These are phyloP conservation scores for Meandrusa payeni DNA, from an alignment of 2,888 invertebrate genomes.

Conservation along the genomic window DNA sequence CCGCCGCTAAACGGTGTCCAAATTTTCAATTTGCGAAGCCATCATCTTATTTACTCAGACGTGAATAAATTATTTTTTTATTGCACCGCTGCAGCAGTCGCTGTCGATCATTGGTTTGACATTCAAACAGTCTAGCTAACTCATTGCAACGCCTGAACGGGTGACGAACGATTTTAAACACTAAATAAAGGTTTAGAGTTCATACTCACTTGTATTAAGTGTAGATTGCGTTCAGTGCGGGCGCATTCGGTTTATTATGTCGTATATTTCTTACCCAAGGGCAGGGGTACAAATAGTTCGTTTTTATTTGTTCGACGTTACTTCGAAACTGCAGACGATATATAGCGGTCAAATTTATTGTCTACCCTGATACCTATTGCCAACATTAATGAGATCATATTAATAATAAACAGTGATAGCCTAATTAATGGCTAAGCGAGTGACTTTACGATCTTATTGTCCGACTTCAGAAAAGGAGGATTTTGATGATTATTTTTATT, in stretches of 20 bases:
- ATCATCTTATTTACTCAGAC: conserved; percentile 72
- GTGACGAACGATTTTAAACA: conserved; percentile 36
- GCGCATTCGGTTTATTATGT: conserved; percentile 50
- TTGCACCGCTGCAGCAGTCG: conserved; percentile 66
- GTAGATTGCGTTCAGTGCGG: conserved; percentile 56
- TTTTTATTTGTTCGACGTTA: conserved; percentile 58
- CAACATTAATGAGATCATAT: too few relatives aligned
- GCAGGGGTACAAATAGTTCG: conserved; percentile 64
- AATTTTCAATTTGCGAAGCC: conserved; percentile 51
- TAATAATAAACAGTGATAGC: too few relatives aligned
- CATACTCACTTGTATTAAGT: conserved; percentile 25
- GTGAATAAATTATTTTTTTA: conserved; percentile 78
- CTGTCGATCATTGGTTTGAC: conserved; percentile 78
- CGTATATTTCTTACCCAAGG: conserved; percentile 72
- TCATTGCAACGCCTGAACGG: conserved; percentile 58
- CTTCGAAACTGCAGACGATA: conserved; percentile 42
- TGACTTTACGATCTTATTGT: too few relatives aligned
- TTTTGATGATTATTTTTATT: too few relatives aligned
- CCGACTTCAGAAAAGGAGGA: too few relatives aligned
- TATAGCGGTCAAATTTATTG: conserved; percentile 50
- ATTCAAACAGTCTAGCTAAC: conserved; percentile 77
- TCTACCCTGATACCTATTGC: too few relatives aligned
- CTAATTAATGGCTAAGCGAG: too few relatives aligned
- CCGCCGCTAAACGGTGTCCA: conserved; percentile 35
- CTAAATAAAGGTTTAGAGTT: conserved; percentile 33